Evolutionary conservation across 1,140 invertebrate species (phyloP), one percentile per base, ranked within the genome.

Genomic region (Magallana ariakensis): DNA sequence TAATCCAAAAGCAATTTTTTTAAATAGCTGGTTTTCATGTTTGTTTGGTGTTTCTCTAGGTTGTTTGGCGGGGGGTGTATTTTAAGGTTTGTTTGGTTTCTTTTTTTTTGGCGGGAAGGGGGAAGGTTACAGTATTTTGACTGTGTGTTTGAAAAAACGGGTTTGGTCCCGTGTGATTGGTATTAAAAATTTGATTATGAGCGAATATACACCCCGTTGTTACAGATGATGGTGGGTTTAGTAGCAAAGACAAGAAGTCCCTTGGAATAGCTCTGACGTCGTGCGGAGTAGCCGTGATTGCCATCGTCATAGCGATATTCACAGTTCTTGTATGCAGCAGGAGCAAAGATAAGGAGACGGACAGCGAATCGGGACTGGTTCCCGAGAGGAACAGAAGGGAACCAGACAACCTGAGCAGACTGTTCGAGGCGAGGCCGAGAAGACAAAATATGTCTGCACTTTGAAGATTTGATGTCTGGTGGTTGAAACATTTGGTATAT

Each of bases 201-300:
- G 33, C 33, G 2, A 46, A 46, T 46, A 46, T 46, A 46, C 33
- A 46, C 33, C 2, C 33, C 33, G 33, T 46, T 75, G 0, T 75
- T 75, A 4, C 22, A 75, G 66, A 75, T 26, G 66, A 75, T 22
- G 19, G 22, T 75, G 66, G 66, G 66, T 75, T 75, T 75, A 26
- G 22, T 11, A 75, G 19, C 10, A 13, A 75, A 19, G 9, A 75
- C 22, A 75, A 75, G 10, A 75, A 33, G 66, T 26, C 66, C 2
- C 6, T 75, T 4, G 66, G 66, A 5, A 75, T 75, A 19, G 66
- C 66, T 22, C 22, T 75, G 2, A 26, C 22, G 66, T 11, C 66
- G 0, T 26, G 66, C 33, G 66, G 8, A 22, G 22, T 8, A 11
- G 66, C 66, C 10, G 9, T 75, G 8, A 26, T 75, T 0, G 10